phyloP scores from a whole-genome alignment of 2,797 vertebrate species.

The Lepilemur ruficaudatus region DNA sequence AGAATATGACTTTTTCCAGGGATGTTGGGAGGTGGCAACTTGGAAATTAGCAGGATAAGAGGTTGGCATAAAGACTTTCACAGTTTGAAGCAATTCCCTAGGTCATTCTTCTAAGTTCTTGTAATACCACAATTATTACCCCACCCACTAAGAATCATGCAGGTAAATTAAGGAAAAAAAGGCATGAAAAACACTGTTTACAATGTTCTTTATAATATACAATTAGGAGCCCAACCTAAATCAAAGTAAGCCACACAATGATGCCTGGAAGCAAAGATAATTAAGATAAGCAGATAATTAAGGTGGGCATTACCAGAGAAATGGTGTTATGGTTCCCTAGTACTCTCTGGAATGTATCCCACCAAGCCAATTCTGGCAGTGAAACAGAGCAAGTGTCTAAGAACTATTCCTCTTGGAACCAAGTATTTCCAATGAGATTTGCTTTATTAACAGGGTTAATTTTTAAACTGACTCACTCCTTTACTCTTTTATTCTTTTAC shows the following conservation, averaged over 20 bases:
- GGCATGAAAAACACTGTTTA: constrained; percentile 53
- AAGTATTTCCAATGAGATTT: background rate
- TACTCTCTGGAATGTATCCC: background rate
- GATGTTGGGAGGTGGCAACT: background rate
- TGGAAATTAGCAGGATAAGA: background rate
- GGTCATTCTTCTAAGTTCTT: background rate
- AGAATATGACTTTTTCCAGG: background rate
- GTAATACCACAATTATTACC: background rate
- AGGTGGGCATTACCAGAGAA: background rate
- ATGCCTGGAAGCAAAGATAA: constrained; percentile 49
- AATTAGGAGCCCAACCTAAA: constrained; percentile 52
- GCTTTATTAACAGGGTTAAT: background rate
- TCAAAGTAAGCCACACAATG: constrained; percentile 48
- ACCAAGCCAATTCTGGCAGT: background rate
- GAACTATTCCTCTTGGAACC: background rate
- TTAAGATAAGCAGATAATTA: constrained; percentile 58
- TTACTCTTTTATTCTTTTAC: background rate
- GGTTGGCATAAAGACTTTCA: background rate
- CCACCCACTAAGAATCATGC: background rate
- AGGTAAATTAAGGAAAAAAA: background rate
- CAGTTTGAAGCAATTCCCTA: background rate
- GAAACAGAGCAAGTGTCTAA: background rate
- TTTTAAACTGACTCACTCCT: background rate
- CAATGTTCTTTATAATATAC: constrained; percentile 24
- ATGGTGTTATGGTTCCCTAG: background rate